A percentile compares a stretch with the other conserved stretches of the same genome.
phyloP scores from a whole-genome alignment of 2,888 invertebrate genomes.

The Ariolimax columbianus region DNA sequence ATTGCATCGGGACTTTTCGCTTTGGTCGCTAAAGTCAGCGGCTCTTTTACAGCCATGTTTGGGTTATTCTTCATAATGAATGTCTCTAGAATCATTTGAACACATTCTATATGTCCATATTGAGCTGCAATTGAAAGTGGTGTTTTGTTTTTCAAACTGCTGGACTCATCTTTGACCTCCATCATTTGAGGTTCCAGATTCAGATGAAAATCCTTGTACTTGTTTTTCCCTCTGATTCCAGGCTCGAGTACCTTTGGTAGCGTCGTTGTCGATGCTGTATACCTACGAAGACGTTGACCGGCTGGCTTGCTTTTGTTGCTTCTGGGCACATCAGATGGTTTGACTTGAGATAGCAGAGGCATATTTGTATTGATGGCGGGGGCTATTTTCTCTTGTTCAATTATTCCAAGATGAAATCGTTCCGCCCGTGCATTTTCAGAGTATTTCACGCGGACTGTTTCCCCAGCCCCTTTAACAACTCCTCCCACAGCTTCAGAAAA shows the following conservation, averaged over 20 bases:
- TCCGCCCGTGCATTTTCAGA: neutral
- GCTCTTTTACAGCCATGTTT: conserved; percentile 14
- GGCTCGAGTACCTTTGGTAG: conserved; percentile 12
- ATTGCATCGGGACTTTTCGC: conserved; percentile 46
- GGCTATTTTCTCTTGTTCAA: neutral
- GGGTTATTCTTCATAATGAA: conserved; percentile 27
- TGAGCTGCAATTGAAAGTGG: conserved; percentile 41
- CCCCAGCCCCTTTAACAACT: conserved; percentile 24
- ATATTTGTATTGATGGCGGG: neutral
- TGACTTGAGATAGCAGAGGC: neutral
- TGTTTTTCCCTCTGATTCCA: conserved; percentile 41
- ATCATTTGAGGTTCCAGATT: neutral
- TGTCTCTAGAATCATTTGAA: conserved; percentile 31
- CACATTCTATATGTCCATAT: conserved; percentile 40
- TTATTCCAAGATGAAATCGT: neutral
- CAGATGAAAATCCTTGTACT: conserved; percentile 41
- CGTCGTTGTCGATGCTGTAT: neutral
- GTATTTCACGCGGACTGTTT: neutral
- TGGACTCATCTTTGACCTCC: neutral
- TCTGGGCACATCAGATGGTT: neutral
- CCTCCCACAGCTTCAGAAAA: conserved; percentile 16
- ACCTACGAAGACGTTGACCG: too few relatives aligned
- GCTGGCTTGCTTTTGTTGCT: neutral
- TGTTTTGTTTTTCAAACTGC: conserved; percentile 25
- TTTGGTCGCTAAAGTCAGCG: conserved; percentile 46